Base-by-base conservation (phyloP, 2,888 invertebrate genomes). In the Brassicogethes aeneus region DNA sequence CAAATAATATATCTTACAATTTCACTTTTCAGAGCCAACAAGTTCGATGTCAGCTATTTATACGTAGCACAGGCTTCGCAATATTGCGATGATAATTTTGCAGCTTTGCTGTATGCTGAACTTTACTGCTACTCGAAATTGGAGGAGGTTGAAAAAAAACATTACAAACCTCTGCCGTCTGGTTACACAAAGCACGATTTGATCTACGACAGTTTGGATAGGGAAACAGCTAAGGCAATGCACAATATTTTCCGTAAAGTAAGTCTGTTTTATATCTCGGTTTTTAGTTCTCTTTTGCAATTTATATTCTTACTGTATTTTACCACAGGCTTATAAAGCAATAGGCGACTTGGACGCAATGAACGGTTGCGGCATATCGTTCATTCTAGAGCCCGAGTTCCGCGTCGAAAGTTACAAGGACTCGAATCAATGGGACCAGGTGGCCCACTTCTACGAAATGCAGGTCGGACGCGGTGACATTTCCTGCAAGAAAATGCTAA, bases 301-400 rank as follows among this genome's bases (percentile, higher is more conserved):
- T n/a, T n/a, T n/a, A n/a, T n/a, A n/a, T n/a, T n/a, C n/a, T n/a
- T n/a, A n/a, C n/a, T n/a, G n/a, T n/a, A n/a, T n/a, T n/a, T n/a
- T n/a, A n/a, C n/a, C n/a, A 10, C 55, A 81, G 79, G 78, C 81
- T 15, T 85, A 78, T 55, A 72, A 76, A 16, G 76, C 77, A 36
- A 82, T 90, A 42, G 87, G 87, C 1, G 86, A 89, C 61, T 69
- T 75, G 31, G 88, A 89, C 62, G 85, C 84, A 0, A 71, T 85
- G 30, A 77, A 80, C 51, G 87, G 87, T 1, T 89, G 86, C 60
- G 86, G 86, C 2, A 78, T 77, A 2, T 75, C 79, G 0, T 77
- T 82, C 51, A 65, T 85, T 16, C 72, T 79, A 2, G 76, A 80
- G 55, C 72, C 77, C 2, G 66, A 72, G 1, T 76, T 80, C 36